Evolutionary conservation across 1,140 invertebrate species (phyloP).

Genomic region (Tetramorium alpestre): DNA sequence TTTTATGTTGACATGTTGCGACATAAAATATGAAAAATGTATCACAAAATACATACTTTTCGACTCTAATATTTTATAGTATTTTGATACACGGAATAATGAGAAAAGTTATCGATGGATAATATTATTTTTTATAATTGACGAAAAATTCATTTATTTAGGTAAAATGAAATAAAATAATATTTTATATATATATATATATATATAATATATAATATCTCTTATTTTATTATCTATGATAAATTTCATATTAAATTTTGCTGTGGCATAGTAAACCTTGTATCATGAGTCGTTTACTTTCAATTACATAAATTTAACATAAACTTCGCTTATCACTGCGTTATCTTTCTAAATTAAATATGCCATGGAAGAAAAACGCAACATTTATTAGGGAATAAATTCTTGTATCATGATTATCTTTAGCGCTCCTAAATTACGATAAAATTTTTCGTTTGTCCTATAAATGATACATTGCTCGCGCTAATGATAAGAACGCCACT

Average conservation of each 20-base stretch:
- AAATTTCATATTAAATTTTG: not conserved
- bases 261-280: not conserved
- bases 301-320: not conserved
- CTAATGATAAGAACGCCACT: slow-evolving; percentile 28
- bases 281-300: not conserved
- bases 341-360: not conserved
- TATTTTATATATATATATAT: not conserved
- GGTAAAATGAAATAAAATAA: not conserved
- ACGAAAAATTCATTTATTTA: not conserved
- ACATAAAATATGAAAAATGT: not conserved
- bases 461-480: slow-evolving; percentile 11
- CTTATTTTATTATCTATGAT: not conserved
- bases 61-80: not conserved
- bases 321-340: not conserved
- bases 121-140: not conserved
- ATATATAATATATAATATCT: not conserved
- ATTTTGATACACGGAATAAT: not conserved
- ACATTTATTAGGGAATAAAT: not conserved
- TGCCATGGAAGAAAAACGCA: not conserved
- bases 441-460: not conserved
- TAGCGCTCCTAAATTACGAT: not conserved
- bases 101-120: not conserved
- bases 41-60: not conserved
- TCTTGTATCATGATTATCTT: not conserved
- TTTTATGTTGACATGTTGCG: not conserved